Base-by-base conservation (phyloP, 2,797 vertebrate genomes). In the Crenichthys baileyi region DNA sequence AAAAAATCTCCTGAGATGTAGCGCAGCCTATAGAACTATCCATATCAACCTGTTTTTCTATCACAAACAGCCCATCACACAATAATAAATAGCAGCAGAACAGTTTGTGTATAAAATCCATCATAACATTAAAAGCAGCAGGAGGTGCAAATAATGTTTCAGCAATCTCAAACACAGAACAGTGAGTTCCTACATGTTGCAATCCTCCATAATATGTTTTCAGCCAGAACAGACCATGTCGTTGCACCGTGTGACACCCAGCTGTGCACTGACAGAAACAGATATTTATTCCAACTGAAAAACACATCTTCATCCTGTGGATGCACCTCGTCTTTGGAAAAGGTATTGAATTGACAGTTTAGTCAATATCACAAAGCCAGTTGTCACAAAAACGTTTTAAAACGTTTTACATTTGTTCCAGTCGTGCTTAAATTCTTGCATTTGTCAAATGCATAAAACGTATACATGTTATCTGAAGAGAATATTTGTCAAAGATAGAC, bases 71-170 rank as follows among this genome's bases (percentile, higher is more conserved):
- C n/a, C 53, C 24, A 73, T 50, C 51, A 55, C 12, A 31, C 26
- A 58, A 74, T 24, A 44, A 77, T 82, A 60, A 83, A 36, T 70
- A 48, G 77, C 9, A 31, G 48, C n/a, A n/a, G 4, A 76, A 55
- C 15, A 29, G 76, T 22, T 51, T 72, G 50, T 39, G 72, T 58
- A 39, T 48, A 26, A 73, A 50, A 73, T 80, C 58, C 73, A 73
- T 79, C 72, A 51, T 7, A 71, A 65, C 61, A 71, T 46, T 46
- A 22, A 68, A 70, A 80, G 11, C 83, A 85, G 83, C 88, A 73
- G 82, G 79, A 53, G 81, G 70, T 24, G 3, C 31, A 72, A 83
- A 83, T 87, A 79, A 73, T 82, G 48, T 55, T 1, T 55, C 53
- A 26, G 18, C 51, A 70, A 85, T 75, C 26, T 73, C 75, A 78